Percentiles rank a stretch among this genome's conserved stretches.
phyloP scores from a whole-genome alignment of 2,797 vertebrate genomes.

The Leptodactylus fallax region DNA sequence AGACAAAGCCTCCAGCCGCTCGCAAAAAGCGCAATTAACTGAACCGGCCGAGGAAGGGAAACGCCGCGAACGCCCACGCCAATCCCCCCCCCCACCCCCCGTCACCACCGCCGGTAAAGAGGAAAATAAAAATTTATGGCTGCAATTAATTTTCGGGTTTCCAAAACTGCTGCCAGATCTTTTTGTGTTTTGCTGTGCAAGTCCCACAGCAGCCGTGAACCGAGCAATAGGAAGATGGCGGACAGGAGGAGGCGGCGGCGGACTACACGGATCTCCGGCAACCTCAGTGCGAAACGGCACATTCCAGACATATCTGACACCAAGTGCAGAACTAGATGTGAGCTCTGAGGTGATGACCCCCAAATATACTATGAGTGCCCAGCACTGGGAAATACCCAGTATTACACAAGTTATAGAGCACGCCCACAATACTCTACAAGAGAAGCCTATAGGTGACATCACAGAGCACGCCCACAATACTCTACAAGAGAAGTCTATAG shows the following conservation, averaged over 20 bases:
- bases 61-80: conserved; percentile 70
- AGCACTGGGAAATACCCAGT: too few relatives aligned
- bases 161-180: conserved; percentile 77
- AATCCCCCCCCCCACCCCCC: conserved; percentile 72
- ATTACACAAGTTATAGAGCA: too few relatives aligned
- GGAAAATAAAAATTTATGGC: conserved; percentile 74
- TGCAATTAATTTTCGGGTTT: conserved; percentile 77
- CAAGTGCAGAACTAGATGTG: too few relatives aligned
- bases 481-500: too few relatives aligned
- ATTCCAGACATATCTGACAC: too few relatives aligned
- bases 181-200: conserved; percentile 72
- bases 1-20: conserved; percentile 70
- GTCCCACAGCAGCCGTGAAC: conserved; percentile 76
- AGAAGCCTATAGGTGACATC: too few relatives aligned
- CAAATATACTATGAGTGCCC: too few relatives aligned
- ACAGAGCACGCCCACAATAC: too few relatives aligned
- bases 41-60: conserved; percentile 75
- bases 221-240: conserved; percentile 76
- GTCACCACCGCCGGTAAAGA: conserved; percentile 61
- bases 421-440: too few relatives aligned
- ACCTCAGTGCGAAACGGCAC: too few relatives aligned
- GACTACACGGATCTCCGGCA: background rate
- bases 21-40: conserved; percentile 75
- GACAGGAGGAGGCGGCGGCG: conserved; percentile 71
- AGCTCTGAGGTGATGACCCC: too few relatives aligned